These are phyloP conservation scores for Tetranychus cinnabarinus DNA, from an alignment of 1,140 invertebrate species.

Conservation along the genomic window DNA sequence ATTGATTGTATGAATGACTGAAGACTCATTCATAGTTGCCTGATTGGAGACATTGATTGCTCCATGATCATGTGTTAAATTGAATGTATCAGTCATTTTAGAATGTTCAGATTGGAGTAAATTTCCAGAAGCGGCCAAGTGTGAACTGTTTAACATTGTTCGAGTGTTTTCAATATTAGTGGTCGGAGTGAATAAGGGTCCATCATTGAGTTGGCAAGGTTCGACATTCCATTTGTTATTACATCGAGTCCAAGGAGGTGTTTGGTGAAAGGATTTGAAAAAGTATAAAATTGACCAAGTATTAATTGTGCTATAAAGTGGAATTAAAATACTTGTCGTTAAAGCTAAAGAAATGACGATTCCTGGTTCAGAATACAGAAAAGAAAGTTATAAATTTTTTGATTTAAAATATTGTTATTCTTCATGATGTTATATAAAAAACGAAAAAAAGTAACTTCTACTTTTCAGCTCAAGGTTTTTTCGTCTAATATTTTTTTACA, in stretches of 20 bases:
- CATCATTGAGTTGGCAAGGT: slow-evolving; percentile 24
- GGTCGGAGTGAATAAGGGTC: background rate
- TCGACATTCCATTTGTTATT: slow-evolving; percentile 25
- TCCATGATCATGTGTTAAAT: slow-evolving; percentile 19
- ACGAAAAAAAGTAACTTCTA: no score
- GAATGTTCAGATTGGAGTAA: no score
- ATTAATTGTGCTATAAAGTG: slow-evolving; percentile 34
- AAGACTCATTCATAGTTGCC: slow-evolving; percentile 35
- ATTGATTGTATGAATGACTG: background rate
- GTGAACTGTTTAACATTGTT: no score
- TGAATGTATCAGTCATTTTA: no score
- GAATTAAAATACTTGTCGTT: slow-evolving; percentile 21
- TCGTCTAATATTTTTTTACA: no score
- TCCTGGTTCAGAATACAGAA: background rate
- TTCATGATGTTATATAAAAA: no score
- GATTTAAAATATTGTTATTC: no score
- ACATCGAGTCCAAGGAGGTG: slow-evolving; percentile 24
- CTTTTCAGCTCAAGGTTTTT: no score
- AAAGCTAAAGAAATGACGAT: slow-evolving; percentile 12
- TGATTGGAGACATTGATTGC: slow-evolving; percentile 21
- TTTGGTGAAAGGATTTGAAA: slow-evolving; percentile 19
- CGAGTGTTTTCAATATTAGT: no score
- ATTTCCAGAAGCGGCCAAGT: no score
- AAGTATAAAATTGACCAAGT: slow-evolving; percentile 31
- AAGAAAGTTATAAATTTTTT: background rate